A percentile compares a stretch with the other conserved stretches of the same genome.
Evolutionary conservation across 2,113 vertebrate species (phyloP).

Genomic region (western clawed frog (Xenopus tropicalis)): DNA sequence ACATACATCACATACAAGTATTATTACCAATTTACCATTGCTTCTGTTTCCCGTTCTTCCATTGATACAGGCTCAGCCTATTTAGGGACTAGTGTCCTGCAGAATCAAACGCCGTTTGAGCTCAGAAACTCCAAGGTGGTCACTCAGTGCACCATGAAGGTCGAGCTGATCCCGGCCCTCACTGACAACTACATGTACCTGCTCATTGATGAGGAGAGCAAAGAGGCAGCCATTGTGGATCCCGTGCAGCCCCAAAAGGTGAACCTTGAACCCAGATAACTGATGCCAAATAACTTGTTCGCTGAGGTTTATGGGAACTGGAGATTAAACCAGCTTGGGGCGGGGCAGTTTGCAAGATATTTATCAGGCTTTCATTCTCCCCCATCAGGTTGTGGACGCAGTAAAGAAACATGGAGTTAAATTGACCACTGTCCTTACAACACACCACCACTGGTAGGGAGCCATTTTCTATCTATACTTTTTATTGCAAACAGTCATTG

Average conservation of each 20-base stretch:
- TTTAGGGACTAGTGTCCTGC: slow-evolving; percentile 57
- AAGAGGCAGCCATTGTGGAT: slow-evolving; percentile 88
- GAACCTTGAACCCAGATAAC: neutral
- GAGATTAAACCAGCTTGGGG: neutral
- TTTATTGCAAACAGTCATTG: no score
- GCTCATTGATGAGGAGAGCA: slow-evolving; percentile 82
- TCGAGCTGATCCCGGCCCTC: slow-evolving; percentile 87
- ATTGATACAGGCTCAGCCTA: slow-evolving; percentile 60
- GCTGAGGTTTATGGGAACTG: neutral
- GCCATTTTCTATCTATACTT: neutral
- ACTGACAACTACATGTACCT: slow-evolving; percentile 99
- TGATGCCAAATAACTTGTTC: no score
- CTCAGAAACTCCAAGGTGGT: slow-evolving; percentile 63
- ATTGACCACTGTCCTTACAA: slow-evolving; percentile 89
- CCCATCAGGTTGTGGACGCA: slow-evolving; percentile 82
- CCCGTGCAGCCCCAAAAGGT: slow-evolving; percentile 93
- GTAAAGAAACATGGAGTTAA: slow-evolving; percentile 81
- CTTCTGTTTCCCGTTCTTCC: no score
- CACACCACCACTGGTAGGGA: slow-evolving; percentile 93
- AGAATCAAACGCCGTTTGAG: slow-evolving; percentile 42
- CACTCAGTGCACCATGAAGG: slow-evolving; percentile 77
- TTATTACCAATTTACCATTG: no score
- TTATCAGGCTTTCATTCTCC: no score
- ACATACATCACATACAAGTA: no score
- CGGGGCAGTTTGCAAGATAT: no score